Evolutionary conservation across 2,113 vertebrate genomes (phyloP).

Genomic region (Grallaria varia): DNA sequence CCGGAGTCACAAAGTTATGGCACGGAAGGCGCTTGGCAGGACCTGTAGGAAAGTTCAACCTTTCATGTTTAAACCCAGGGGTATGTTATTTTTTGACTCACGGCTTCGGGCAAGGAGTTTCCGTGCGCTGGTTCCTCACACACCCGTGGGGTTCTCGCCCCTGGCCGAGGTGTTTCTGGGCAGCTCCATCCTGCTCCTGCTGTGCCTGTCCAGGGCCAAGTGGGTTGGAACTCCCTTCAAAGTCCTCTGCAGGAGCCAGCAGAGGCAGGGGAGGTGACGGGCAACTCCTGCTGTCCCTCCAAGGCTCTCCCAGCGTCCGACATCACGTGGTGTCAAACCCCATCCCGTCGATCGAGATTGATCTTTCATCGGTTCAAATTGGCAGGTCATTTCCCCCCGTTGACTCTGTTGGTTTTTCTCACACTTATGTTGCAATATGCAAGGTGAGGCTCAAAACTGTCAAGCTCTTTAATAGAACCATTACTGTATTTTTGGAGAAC

Average conservation of each 20-base stretch:
- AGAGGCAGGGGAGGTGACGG: not conserved
- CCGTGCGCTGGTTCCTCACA: not conserved
- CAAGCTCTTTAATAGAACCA: slow-evolving; percentile 54
- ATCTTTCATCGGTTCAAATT: not conserved
- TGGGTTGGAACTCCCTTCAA: not conserved
- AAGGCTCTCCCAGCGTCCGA: not conserved
- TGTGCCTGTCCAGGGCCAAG: not conserved
- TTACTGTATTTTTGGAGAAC: slow-evolving; percentile 55
- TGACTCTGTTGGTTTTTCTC: not conserved
- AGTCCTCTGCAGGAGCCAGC: not conserved
- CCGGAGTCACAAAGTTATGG: not conserved
- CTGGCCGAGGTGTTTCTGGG: not conserved
- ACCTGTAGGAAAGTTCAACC: slow-evolving; percentile 34
- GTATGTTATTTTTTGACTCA: not conserved
- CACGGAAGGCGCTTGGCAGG: not conserved
- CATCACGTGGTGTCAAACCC: rapidly evolving
- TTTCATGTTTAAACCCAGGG: not conserved
- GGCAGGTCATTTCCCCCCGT: not conserved
- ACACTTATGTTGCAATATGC: slow-evolving; percentile 22
- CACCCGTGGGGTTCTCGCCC: not conserved
- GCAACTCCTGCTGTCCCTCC: not conserved
- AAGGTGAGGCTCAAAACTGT: slow-evolving; percentile 67
- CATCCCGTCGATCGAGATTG: not conserved
- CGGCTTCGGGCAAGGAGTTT: not conserved
- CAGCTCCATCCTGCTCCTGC: not conserved